These are phyloP conservation scores for Pristionchus arcanus DNA, from an alignment of 2,888 invertebrate genomes.

Conservation along the genomic window DNA sequence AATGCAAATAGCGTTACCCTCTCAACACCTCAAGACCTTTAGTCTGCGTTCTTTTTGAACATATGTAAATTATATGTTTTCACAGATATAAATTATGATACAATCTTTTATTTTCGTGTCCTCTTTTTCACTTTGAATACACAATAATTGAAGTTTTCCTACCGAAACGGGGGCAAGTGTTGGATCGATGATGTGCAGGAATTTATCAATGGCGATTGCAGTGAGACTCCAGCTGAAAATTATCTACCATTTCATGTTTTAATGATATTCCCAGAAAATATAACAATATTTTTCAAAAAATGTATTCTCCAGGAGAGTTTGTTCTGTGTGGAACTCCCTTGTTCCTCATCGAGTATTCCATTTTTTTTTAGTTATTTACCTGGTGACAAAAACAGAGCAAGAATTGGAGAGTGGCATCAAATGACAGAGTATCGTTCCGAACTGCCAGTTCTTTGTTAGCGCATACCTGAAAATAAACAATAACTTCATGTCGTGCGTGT, in stretches of 20 bases:
- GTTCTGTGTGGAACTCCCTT: background rate
- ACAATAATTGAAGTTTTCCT: background rate
- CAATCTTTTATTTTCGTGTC: too few species aligned
- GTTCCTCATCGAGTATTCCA: background rate
- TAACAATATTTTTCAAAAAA: too few species aligned
- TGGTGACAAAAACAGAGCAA: constrained; percentile 79
- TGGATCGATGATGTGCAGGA: constrained; percentile 78
- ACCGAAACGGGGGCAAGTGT: constrained; percentile 76
- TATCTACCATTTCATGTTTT: too few species aligned
- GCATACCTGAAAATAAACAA: constrained; percentile 64
- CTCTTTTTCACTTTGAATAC: too few species aligned
- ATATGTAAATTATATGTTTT: too few species aligned
- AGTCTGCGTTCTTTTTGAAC: too few species aligned
- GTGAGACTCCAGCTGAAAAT: constrained; percentile 77
- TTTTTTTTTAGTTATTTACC: too few species aligned
- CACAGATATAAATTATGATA: too few species aligned
- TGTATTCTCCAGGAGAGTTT: background rate
- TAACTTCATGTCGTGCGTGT: too few species aligned
- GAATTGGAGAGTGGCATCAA: constrained; percentile 76
- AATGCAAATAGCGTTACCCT: too few species aligned
- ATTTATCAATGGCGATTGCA: constrained; percentile 78
- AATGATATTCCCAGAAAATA: too few species aligned
- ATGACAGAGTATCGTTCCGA: constrained; percentile 78
- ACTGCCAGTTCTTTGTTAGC: constrained; percentile 78
- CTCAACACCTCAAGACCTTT: too few species aligned